Evolutionary conservation across 2,888 invertebrate genomes (phyloP).

Genomic region (Agapetus fuscipes): DNA sequence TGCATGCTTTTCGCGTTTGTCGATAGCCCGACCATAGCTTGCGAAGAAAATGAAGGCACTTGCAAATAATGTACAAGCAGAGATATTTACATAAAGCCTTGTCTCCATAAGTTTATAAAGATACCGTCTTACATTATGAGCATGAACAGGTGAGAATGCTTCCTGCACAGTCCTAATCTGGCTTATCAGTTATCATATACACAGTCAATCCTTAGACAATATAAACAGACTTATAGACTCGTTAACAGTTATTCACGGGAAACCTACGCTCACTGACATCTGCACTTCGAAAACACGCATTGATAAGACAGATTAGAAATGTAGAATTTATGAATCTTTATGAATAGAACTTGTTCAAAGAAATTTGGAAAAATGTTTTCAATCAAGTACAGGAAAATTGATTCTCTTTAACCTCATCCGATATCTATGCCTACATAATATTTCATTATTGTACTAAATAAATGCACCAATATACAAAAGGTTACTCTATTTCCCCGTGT

Average conservation of each 20-base stretch:
- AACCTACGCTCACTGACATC: constrained; percentile 1
- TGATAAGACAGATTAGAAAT: constrained; percentile 23
- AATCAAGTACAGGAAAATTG: constrained; percentile 15
- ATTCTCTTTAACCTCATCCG: constrained; percentile 19
- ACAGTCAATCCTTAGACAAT: not conserved
- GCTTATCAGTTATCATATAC: constrained; percentile 20
- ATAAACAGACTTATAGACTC: not conserved
- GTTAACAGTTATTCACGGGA: constrained; percentile 5
- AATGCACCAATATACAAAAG: constrained; percentile 22
- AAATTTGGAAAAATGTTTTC: constrained; percentile 14
- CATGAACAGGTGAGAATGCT: constrained; percentile 50
- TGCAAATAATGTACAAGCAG: constrained; percentile 46
- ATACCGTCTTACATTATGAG: constrained; percentile 33
- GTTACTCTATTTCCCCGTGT: constrained; percentile 21
- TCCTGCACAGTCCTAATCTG: constrained; percentile 30
- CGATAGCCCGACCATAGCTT: constrained; percentile 34
- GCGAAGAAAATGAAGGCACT: constrained; percentile 23
- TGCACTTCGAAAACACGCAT: not conserved
- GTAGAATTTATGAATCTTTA: constrained; percentile 11
- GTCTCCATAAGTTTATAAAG: constrained; percentile 19
- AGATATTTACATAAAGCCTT: constrained; percentile 46
- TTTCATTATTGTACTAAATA: constrained; percentile 18
- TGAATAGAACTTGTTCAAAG: no score
- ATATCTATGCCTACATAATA: constrained; percentile 14
- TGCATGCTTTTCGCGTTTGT: constrained; percentile 49